Conservation (phyloP, 1,140 invertebrate genomes). For the Scaptodrosophila lebanonensis region DNA sequence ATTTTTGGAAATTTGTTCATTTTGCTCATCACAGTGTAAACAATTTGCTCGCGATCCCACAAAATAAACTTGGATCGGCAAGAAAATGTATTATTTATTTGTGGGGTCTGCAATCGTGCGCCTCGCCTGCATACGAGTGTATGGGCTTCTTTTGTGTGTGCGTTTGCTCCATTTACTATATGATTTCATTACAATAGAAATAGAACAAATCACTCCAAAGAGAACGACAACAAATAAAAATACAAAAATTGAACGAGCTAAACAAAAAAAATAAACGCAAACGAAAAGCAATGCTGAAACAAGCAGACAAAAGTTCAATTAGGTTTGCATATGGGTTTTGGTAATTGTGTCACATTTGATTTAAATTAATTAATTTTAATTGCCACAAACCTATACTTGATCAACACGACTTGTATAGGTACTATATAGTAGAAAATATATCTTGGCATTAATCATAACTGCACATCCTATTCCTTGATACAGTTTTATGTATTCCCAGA, state of each 20-base stretch:
- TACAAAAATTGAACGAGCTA: conserved; percentile 8
- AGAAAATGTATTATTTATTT: conserved; percentile 35
- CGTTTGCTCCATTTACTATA: conserved; percentile 50
- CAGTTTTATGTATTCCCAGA: too few relatives aligned
- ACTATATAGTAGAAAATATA: too few relatives aligned
- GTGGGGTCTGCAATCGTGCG: conserved; percentile 1
- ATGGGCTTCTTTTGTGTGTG: conserved; percentile 13
- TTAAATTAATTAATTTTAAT: conserved; percentile 7
- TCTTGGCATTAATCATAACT: too few relatives aligned
- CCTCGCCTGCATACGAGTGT: not conserved
- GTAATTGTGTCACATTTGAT: conserved; percentile 15
- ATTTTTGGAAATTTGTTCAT: too few relatives aligned
- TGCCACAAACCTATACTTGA: conserved; percentile 2
- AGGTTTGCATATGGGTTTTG: conserved; percentile 28
- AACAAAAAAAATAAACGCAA: conserved; percentile 36
- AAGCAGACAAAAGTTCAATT: conserved; percentile 60
- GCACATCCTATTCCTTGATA: too few relatives aligned
- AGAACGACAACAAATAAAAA: conserved; percentile 22
- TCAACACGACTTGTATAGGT: conserved; percentile 2
- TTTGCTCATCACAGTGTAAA: too few relatives aligned
- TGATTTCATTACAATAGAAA: conserved; percentile 46
- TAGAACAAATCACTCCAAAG: conserved; percentile 22
- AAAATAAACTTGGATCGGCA: conserved; percentile 58
- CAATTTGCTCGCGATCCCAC: too few relatives aligned
- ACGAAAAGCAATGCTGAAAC: conserved; percentile 42